Percentiles rank a stretch among this genome's conserved stretches.
These are phyloP conservation scores for Lipophrys pholis DNA, from an alignment of 2,113 vertebrate species.

Conservation along the genomic window DNA sequence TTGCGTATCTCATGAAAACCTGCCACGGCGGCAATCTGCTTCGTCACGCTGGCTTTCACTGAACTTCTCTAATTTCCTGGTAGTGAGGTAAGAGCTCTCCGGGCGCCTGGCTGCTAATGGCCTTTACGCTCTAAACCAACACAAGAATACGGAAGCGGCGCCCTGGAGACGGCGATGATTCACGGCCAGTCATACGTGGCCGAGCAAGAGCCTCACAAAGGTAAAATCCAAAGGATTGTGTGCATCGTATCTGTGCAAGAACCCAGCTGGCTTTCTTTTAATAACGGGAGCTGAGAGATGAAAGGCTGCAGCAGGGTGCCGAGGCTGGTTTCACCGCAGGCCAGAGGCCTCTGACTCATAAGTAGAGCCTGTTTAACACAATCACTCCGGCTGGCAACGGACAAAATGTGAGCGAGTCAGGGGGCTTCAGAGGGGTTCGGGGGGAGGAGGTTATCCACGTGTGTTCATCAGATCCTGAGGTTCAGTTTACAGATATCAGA, in stretches of 20 bases:
- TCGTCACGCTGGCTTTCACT: constrained; percentile 41
- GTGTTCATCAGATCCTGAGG: too few relatives aligned
- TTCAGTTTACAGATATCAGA: too few relatives aligned
- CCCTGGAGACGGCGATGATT: not conserved
- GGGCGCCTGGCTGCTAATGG: constrained; percentile 3
- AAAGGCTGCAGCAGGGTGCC: too few relatives aligned
- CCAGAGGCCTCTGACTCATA: not conserved
- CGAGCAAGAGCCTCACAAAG: not conserved
- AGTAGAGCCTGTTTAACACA: too few relatives aligned
- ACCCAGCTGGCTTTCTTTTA: not conserved
- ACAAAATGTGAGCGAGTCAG: too few relatives aligned
- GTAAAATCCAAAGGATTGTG: not conserved
- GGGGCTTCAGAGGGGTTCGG: too few relatives aligned
- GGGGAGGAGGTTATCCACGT: too few relatives aligned
- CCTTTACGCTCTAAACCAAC: constrained; percentile 11
- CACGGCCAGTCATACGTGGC: too few relatives aligned
- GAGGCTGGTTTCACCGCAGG: constrained; percentile 9
- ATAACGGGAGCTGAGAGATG: constrained; percentile 7
- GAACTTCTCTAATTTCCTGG: constrained; percentile 51
- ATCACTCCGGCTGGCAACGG: too few relatives aligned
- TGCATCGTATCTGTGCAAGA: constrained; percentile 16
- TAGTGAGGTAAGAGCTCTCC: constrained; percentile 41
- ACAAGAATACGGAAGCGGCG: not conserved
- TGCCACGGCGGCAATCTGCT: constrained; percentile 53
- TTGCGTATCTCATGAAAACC: constrained; percentile 57